phyloP scores from a whole-genome alignment of 2,113 vertebrate species.

The Oxyruncus cristatus region DNA sequence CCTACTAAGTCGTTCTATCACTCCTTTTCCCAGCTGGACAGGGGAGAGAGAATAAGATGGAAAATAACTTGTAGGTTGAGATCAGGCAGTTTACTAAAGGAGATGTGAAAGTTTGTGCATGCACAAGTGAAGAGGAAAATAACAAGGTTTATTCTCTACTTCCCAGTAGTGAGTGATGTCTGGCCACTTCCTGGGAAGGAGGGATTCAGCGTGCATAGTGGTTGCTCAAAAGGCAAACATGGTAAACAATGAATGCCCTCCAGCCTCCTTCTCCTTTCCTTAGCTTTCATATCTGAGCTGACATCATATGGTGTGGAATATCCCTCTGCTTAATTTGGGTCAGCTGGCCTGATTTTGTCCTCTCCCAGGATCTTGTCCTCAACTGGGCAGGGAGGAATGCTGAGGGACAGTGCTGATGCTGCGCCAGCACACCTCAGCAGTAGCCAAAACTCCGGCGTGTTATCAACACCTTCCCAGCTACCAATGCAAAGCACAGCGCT shows the following conservation, averaged over 20 bases:
- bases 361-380: background rate
- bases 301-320: background rate
- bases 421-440: background rate
- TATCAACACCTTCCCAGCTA: background rate
- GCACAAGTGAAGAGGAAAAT: background rate
- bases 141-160: background rate
- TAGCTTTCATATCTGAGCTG: background rate
- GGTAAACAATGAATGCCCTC: background rate
- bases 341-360: background rate
- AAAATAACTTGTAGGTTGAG: background rate
- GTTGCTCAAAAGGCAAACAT: background rate
- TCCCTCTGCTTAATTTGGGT: background rate
- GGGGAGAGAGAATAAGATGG: background rate
- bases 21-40: background rate
- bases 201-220: background rate
- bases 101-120: background rate
- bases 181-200: background rate
- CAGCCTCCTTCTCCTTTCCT: background rate
- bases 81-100: background rate
- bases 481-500: background rate
- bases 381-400: background rate
- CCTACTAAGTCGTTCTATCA: background rate
- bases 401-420: background rate
- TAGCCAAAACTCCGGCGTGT: background rate
- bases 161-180: background rate